Conservation (phyloP, 2,113 vertebrate species). For the Theropithecus gelada region DNA sequence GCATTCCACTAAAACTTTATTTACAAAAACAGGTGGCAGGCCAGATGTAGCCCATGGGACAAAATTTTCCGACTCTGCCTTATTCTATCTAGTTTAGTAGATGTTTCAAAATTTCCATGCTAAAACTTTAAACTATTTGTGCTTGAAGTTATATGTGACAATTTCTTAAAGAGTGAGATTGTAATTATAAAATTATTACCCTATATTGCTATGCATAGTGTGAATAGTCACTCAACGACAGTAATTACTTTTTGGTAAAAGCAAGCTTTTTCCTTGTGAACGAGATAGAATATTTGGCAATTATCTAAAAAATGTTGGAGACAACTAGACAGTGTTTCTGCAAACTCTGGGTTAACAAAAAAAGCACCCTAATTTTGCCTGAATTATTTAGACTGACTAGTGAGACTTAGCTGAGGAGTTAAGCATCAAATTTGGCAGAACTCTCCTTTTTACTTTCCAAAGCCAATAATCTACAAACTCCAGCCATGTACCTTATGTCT, state of each 20-base stretch:
- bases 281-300: not conserved
- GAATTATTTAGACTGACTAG: conserved; percentile 42
- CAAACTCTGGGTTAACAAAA: not conserved
- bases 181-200: not conserved
- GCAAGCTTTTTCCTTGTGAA: not conserved
- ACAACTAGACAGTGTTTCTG: not conserved
- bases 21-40: not conserved
- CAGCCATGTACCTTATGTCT: not conserved
- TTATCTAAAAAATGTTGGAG: conserved; percentile 18
- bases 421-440: not conserved
- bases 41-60: not conserved
- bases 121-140: not conserved
- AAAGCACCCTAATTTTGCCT: not conserved
- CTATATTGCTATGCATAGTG: not conserved
- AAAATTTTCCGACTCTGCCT: not conserved
- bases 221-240: not conserved
- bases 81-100: not conserved
- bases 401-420: not conserved
- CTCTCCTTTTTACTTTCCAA: not conserved
- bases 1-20: not conserved
- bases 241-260: not conserved
- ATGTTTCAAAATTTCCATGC: not conserved
- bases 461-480: not conserved
- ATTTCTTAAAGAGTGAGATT: not conserved
- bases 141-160: not conserved